Evolutionary conservation across 2,888 invertebrate species (phyloP), one percentile per base, ranked within the genome.

Genomic region (Mimumesa dahlbomi): DNA sequence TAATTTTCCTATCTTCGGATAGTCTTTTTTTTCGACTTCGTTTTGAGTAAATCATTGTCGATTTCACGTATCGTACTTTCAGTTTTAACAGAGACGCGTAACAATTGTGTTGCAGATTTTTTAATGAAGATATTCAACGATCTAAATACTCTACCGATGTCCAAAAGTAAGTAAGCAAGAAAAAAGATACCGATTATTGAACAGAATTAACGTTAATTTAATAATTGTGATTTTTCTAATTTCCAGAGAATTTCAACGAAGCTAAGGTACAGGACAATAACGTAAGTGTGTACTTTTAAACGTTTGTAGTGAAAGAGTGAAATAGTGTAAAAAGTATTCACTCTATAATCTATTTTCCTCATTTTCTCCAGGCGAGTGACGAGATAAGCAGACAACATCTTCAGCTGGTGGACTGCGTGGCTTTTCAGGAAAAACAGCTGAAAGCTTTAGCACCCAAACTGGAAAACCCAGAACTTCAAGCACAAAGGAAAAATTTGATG

Each of bases 401-500:
- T 16, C 82, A 86, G 49, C 73, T 89, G 14, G 82, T 79, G 31
- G 82, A 87, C 22, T 83, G 82, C 13, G 85, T 89, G 54, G 83
- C 82, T 2, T 70, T 83, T 14, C 85, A 84, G 56, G 84, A 85
- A 53, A 83, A 86, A 19, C 85, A 86, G 45, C 83, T 89, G 18
- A 84, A 80, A 29, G 83, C 83, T 46, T 64, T 89, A 31, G 82
- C 86, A 52, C 82, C 82, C n/a, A 82, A 87, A 31, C 61, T 88
- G 46, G 79, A 86, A 21, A 81, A 83, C 43, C 75, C 85, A 7
- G 81, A 75, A 19, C 64, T 87, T 18, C 84, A 81, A 21, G 73
- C 83, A 7, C 85, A 87, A 68, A 75, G 82, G 13, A 81, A 83
- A 36, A 83, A 82, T 56, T 80, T 85, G 25, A 81, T 81, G 16